These are phyloP conservation scores for Chiridota heheva DNA, from an alignment of 35 echinoderm and acorn worm species.

Conservation along the genomic window DNA sequence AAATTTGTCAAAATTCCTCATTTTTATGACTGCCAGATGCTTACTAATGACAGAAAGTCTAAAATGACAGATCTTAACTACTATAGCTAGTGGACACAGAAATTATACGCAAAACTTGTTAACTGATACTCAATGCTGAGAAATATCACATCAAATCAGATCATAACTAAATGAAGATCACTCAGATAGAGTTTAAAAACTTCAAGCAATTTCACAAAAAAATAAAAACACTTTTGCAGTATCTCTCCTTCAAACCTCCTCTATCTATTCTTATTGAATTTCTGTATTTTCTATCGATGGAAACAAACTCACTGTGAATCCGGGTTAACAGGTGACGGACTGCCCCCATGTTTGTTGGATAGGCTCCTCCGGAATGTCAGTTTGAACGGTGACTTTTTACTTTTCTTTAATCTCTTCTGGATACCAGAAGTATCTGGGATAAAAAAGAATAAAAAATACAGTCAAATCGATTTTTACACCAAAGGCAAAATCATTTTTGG, in stretches of 20 bases:
- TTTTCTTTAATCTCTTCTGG: conserved; percentile 73
- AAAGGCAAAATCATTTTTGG: too few relatives aligned
- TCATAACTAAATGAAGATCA: background rate
- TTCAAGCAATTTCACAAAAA: background rate
- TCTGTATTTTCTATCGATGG: too few relatives aligned
- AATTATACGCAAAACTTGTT: too few relatives aligned
- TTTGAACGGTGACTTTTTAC: conserved; percentile 82
- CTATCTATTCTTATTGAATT: too few relatives aligned
- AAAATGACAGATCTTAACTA: too few relatives aligned
- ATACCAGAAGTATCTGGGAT: conserved; percentile 59
- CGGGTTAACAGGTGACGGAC: conserved; percentile 35
- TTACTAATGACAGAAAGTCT: too few relatives aligned
- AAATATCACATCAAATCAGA: background rate
- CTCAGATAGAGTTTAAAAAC: background rate
- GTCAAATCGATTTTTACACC: too few relatives aligned
- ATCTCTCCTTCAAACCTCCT: too few relatives aligned
- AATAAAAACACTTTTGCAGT: background rate
- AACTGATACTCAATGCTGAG: background rate
- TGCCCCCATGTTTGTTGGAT: conserved; percentile 47
- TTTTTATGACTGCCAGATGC: too few relatives aligned
- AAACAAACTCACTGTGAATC: conserved; percentile 65
- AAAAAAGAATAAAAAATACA: too few relatives aligned
- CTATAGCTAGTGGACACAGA: too few relatives aligned
- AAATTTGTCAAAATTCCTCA: too few relatives aligned
- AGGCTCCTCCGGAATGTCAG: conserved; percentile 78